Evolutionary conservation across 2,797 vertebrate genomes (phyloP).

Genomic region (Sebastes matsubarae): DNA sequence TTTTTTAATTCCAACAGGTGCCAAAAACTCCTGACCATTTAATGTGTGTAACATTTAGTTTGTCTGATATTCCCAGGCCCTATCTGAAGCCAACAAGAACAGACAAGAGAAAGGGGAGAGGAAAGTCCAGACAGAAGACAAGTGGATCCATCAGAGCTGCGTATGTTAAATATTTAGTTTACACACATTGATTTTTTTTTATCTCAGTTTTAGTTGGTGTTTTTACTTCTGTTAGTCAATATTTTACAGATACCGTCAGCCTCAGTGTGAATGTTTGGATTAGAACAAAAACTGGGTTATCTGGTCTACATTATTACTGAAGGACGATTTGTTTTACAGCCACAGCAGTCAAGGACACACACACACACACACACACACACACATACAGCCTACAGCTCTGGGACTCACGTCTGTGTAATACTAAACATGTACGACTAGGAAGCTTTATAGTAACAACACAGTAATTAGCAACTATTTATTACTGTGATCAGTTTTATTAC

Average conservation of each 20-base stretch:
- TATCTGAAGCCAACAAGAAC: slow-evolving; percentile 64
- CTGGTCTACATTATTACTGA: slow-evolving; percentile 48
- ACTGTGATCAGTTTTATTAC: neutral
- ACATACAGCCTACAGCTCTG: neutral
- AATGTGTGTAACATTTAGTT: slow-evolving; percentile 4
- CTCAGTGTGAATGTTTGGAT: slow-evolving; percentile 44
- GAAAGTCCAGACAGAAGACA: slow-evolving; percentile 75
- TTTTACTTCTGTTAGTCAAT: neutral
- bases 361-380: slow-evolving; percentile 13
- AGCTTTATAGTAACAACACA: neutral
- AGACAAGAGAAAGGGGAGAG: slow-evolving; percentile 71
- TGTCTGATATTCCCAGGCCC: slow-evolving; percentile 64
- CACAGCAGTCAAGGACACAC: slow-evolving; percentile 48
- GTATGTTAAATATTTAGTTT: slow-evolving; percentile 65
- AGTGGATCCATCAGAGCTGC: slow-evolving; percentile 45
- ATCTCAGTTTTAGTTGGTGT: neutral
- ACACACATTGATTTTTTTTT: neutral
- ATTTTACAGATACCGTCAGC: slow-evolving; percentile 20
- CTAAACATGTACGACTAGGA: neutral
- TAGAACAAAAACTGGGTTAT: slow-evolving; percentile 57
- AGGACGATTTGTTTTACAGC: slow-evolving; percentile 64
- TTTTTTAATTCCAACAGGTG: neutral
- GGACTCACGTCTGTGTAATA: neutral
- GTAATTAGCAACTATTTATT: neutral
- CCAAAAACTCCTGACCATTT: neutral